Base-by-base conservation (phyloP, 1,140 invertebrate genomes). In the Bombus difficillimus region DNA sequence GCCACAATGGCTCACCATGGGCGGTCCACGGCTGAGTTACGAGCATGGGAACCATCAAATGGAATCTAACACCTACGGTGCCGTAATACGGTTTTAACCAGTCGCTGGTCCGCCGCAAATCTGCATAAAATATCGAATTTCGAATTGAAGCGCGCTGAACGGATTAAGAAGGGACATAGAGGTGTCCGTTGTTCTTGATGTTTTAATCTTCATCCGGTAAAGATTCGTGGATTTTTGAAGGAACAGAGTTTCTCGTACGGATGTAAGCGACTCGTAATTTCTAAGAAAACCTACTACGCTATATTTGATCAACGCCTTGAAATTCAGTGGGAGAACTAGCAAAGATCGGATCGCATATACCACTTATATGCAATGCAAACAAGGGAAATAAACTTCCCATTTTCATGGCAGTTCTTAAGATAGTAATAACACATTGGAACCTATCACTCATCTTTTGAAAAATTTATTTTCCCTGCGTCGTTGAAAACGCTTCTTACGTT, bases 51-150 rank as follows among this genome's bases (percentile, higher is more conserved):
- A 86, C 86, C 79, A 53, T 82, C 84, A 73, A 86, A 82, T 86
- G 86, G 86, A 86, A 88, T 88, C 79, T 82, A 86, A 88, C 84
- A 88, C 86, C 86, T 86, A 88, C 68, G 47, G 73, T 39, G 84
- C 68, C 59, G 66, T 85, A 85, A 81, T 86, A 86, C 78, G 80
- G 83, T 86, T 88, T 85, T 81, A 86, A 86, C 77, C 64, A 53
- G 74, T n/a, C 47, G 32, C 8, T 25, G 62, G n/a, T 43, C n/a
- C 2, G 41, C 78, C 83, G 39, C 86, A 77, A 86, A 86, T 88
- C 64, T 73, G 47, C 84, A 66, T 77, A 83, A 78, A 83, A 81
- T 86, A 77, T 88, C 84, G 73, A 86, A 86, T 88, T 82, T 86
- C 84, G 74, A 72, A 68, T 85, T 72, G 66, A 80, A 79, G 41